Evolutionary conservation across 2,888 invertebrate genomes (phyloP), one percentile per base, ranked within the genome.

Genomic region (Calameuta idolon): DNA sequence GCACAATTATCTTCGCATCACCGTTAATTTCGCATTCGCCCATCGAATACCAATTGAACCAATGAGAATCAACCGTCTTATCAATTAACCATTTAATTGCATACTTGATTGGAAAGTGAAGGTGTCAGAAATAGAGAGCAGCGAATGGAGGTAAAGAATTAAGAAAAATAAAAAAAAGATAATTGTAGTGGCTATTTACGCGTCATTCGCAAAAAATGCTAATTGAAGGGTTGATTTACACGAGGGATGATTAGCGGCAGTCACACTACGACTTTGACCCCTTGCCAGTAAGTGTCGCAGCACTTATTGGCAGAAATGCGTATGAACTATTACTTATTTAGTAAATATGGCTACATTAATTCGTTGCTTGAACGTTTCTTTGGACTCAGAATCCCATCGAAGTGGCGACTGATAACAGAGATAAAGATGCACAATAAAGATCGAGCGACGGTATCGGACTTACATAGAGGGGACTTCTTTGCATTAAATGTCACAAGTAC

Each of bases 311-410:
- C 55, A 55, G 23, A 55, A 15, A 55, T 55, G 15, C 5, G 9
- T 55, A 55, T 55, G 9, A 55, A 23, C 55, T 55, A 55, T 55
- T 9, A 23, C 55, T 55, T 55, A 55, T 55, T 23, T 23, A 55
- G 55, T 55, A 55, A 55, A 78, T 79, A 82, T 82, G 81, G 81
- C 81, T 82, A 76, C 74, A 80, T 69, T 79, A 79, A 80, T 79
- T 81, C 81, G 81, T 82, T 80, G 76, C 76, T 80, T 77, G 80
- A 77, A 81, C 78, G 76, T 81, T 82, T 82, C 82, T 83, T 83
- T 82, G 83, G 83, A 81, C 80, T 83, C 78, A 76, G n/a, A 71
- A 81, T 55, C 55, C 23, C 55, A 55, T 55, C 55, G 23, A 55
- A 55, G 55, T 55, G 55, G 55, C 55, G 55, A 55, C 23, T 55